Base-by-base conservation (phyloP, 1,140 invertebrate genomes). In the Orchesella cincta region DNA sequence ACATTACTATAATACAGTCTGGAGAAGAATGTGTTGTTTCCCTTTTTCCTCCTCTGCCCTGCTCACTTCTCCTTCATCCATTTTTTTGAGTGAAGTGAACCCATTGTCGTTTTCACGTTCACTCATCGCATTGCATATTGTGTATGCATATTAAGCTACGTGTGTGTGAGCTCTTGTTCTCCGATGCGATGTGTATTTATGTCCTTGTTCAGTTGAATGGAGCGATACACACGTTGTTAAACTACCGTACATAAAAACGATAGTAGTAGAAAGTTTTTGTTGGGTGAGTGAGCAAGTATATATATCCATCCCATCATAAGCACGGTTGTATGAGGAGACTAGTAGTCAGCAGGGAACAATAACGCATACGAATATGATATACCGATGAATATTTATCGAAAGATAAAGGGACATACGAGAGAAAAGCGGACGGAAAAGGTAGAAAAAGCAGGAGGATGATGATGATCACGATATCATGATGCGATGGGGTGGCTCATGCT, bases 401-500 rank as follows among this genome's bases (percentile, higher is more conserved):
- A 16, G 62, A 33, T 31, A 67, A n/a, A 57, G 23, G 23, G 52
- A n/a, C 14, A n/a, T n/a, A n/a, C n/a, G n/a, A 57, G 28, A 67
- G 62, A 67, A 29, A 33, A 67, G 62, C 31, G 31, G 62, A 67
- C 62, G 62, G 62, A 67, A 67, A 29, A 31, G 62, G 62, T 31
- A 67, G 23, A 57, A 57, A 57, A 26, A 57, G 54, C 54, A 57
- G 8, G n/a, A n/a, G n/a, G n/a, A 57, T 57, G 12, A 57, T 14
- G 54, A 57, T n/a, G 23, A 57, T 57, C 54, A 26, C 18, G 54
- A 57, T 57, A 23, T 57, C 14, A 57, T 57, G n/a, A 57, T 57
- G 54, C 26, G 54, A 57, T 57, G 26, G 80, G 80, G 76, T 78
- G 75, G 74, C 52, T 71, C 67, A 54, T 81, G 64, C 76, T 76